Percentiles rank a stretch among this genome's conserved stretches.
Evolutionary conservation across 2,113 vertebrate species (phyloP).

Genomic region (Ageneiosus marmoratus): DNA sequence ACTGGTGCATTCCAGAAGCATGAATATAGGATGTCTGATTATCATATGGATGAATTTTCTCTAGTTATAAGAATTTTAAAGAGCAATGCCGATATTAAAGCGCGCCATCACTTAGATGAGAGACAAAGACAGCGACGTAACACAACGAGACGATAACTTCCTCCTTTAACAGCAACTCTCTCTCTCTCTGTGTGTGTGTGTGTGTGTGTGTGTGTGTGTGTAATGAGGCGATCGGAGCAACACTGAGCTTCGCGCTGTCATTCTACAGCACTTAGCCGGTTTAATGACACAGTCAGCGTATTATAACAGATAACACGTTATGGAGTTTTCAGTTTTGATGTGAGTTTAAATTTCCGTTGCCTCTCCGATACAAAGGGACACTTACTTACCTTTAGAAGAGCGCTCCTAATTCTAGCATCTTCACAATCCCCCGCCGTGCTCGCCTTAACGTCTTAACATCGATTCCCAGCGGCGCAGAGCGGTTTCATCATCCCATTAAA

Average conservation of each 20-base stretch:
- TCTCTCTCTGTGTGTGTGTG: too few relatives aligned
- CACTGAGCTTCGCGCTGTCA: neutral
- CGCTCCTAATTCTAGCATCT: neutral
- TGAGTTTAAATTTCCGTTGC: neutral
- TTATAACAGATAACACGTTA: neutral
- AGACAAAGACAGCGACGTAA: neutral
- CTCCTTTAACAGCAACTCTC: neutral
- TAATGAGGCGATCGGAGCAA: neutral
- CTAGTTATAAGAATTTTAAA: neutral
- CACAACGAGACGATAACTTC: neutral
- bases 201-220: too few relatives aligned
- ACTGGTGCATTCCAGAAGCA: neutral
- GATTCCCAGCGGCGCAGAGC: neutral
- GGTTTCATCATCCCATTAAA: neutral
- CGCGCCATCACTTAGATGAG: neutral
- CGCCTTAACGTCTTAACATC: neutral
- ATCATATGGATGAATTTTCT: neutral
- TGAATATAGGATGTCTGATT: neutral
- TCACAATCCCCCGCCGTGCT: neutral
- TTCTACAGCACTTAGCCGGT: neutral
- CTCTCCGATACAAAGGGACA: neutral
- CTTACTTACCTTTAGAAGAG: constrained; percentile 24
- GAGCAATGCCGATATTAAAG: neutral
- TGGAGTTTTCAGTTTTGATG: neutral
- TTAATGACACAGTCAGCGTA: neutral